Percentiles rank a stretch among this genome's conserved stretches.
These are phyloP conservation scores for Pachycephus smyrnensis DNA, from an alignment of 2,888 invertebrate species.

Conservation along the genomic window DNA sequence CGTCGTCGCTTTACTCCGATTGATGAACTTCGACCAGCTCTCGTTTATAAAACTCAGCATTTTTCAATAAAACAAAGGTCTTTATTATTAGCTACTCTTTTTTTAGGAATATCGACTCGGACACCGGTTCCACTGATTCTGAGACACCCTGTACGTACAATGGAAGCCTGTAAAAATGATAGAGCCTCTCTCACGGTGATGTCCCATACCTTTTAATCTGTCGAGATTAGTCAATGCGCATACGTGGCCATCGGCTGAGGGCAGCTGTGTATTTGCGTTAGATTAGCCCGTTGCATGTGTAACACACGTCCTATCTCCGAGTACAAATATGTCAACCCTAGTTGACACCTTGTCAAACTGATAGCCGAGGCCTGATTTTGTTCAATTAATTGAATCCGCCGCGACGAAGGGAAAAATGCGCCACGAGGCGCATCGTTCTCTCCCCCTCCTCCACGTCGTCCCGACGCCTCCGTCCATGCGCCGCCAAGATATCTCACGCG, in stretches of 20 bases:
- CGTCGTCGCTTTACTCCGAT: too few relatives aligned
- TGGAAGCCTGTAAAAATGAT: too few relatives aligned
- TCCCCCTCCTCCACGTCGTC: background rate
- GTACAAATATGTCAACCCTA: constrained; percentile 18
- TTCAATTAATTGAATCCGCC: constrained; percentile 1
- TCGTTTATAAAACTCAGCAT: too few relatives aligned
- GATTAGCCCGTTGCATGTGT: constrained; percentile 21
- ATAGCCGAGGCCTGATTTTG: constrained; percentile 1
- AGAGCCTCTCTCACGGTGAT: too few relatives aligned
- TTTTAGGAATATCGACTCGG: too few relatives aligned
- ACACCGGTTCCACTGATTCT: too few relatives aligned
- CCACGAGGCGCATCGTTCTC: background rate
- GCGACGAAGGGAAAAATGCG: background rate
- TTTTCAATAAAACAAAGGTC: too few relatives aligned
- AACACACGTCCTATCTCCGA: constrained; percentile 23
- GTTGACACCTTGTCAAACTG: constrained; percentile 7
- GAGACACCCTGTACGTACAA: too few relatives aligned
- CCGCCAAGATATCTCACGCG: too few relatives aligned
- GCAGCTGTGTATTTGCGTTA: constrained; percentile 25
- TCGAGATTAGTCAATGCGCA: constrained; percentile 1
- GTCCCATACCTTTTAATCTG: background rate
- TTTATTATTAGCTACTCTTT: too few relatives aligned
- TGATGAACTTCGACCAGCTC: too few relatives aligned
- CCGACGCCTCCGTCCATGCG: too few relatives aligned
- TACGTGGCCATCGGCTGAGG: background rate